Base-by-base conservation (phyloP, 23 tunicate genomes). In the Aplidium turbinatum region DNA sequence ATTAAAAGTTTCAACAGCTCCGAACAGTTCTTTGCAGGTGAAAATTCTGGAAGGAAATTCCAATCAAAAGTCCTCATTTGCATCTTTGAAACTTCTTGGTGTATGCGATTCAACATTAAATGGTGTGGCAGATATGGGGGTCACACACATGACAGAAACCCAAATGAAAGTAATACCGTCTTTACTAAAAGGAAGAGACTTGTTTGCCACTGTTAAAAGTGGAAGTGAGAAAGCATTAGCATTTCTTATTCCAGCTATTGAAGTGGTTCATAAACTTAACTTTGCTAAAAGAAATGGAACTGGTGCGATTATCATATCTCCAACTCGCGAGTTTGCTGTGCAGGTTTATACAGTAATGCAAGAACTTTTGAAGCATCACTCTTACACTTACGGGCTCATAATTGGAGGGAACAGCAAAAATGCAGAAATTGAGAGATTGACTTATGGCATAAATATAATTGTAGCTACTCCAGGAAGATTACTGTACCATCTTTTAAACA, bases 381-480 rank as follows among this genome's bases (percentile, higher is more conserved):
- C 46, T 3, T 71, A 65, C 22, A 79, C 77, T 31, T 79, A 46
- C 35, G 77, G 67, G 27, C 32, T 26, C 32, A 50, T 79, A 19
- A 79, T 79, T 65, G 56, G 79, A 46, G 79, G 67, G 2, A 47
- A 38, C 23, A 26, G 52, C 7, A 56, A 50, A 50, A 31, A 68
- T 7, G 67, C 54, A 3, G 84, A 79, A 79, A 34, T 46, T 9
- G 30, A 79, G 28, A 72, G 72, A 16, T 33, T 79, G 29, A 39
- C 35, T 5, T 20, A 79, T 30, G 84, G 84, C 3, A 28, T 72
- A 3, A 79, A 79, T 51, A 46, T 79, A 1, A 30, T 79, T 26
- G 79, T 79, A 4, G 77, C 78, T 33, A 79, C 84, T 11, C 84
- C 84, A 3, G 84, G 84, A 13, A 46, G 75, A 4, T 71, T 79